Conservation (phyloP, 2,797 vertebrate species). For the Cephalopachus bancanus region DNA sequence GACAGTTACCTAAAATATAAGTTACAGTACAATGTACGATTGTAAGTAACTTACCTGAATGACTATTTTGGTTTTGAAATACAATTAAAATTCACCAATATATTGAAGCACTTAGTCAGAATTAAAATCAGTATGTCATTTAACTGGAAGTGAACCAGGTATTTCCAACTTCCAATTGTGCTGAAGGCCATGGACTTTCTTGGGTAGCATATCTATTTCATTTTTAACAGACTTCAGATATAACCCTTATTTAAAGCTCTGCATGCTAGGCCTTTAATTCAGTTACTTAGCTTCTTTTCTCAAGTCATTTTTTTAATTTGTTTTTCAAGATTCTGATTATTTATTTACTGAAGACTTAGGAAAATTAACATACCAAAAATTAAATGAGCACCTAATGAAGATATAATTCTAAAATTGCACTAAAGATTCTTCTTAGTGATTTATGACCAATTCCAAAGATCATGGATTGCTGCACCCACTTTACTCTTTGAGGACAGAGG, state of each 20-base stretch:
- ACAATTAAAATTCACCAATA: slow-evolving; percentile 36
- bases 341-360: slow-evolving; percentile 12
- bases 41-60: background rate
- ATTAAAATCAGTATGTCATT: slow-evolving; percentile 36
- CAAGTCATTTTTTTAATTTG: slow-evolving; percentile 54
- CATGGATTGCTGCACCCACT: background rate
- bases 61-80: slow-evolving; percentile 11
- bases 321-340: slow-evolving; percentile 39
- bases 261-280: background rate
- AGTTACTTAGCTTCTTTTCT: slow-evolving; percentile 33
- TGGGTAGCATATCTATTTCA: background rate
- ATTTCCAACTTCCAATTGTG: slow-evolving; percentile 54
- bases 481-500: slow-evolving; percentile 24
- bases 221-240: slow-evolving; percentile 6
- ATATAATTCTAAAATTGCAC: background rate
- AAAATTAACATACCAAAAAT: slow-evolving; percentile 54
- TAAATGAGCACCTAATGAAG: background rate
- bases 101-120: slow-evolving; percentile 17
- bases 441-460: slow-evolving; percentile 34
- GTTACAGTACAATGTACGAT: background rate
- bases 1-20: background rate
- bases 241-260: background rate
- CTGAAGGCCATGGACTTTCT: background rate
- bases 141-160: slow-evolving; percentile 40
- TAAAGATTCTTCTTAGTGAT: slow-evolving; percentile 40